Percentiles rank a stretch among this genome's conserved stretches.
These are phyloP conservation scores for Eupleurogrammus muticus DNA, from an alignment of 2,797 vertebrate genomes.

Conservation along the genomic window DNA sequence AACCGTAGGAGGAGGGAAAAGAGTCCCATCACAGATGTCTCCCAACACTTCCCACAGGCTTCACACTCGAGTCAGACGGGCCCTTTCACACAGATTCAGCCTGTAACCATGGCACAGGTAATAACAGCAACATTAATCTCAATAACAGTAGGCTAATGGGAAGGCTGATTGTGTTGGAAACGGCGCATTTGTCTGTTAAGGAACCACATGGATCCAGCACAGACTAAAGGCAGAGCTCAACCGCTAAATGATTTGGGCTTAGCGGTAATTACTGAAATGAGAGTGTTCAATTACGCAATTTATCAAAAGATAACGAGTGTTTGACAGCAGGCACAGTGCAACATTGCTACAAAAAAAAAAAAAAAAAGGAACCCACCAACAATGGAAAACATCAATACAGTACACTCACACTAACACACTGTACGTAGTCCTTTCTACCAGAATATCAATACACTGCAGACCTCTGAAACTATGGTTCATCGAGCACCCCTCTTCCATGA, in stretches of 20 bases:
- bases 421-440: neutral
- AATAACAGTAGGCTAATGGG: slow-evolving; percentile 55
- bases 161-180: slow-evolving; percentile 42
- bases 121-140: slow-evolving; percentile 66
- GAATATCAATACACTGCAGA: slow-evolving; percentile 33
- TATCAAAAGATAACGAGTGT: slow-evolving; percentile 29
- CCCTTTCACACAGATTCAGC: neutral
- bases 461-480: slow-evolving; percentile 42
- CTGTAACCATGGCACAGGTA: slow-evolving; percentile 35
- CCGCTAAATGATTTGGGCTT: slow-evolving; percentile 30
- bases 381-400: slow-evolving; percentile 1
- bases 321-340: slow-evolving; percentile 4
- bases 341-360: neutral
- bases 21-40: slow-evolving; percentile 11
- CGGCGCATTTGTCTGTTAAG: slow-evolving; percentile 55
- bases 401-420: neutral
- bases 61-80: slow-evolving; percentile 1
- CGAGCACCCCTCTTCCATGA: slow-evolving; percentile 51
- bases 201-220: slow-evolving; percentile 31
- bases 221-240: slow-evolving; percentile 27
- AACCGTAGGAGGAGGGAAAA: slow-evolving; percentile 8
- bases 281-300: slow-evolving; percentile 24
- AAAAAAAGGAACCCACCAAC: neutral
- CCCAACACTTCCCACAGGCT: slow-evolving; percentile 4
- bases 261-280: slow-evolving; percentile 39